These are phyloP conservation scores for Tachycineta bicolor DNA, from an alignment of 2,113 vertebrate genomes.

Conservation along the genomic window DNA sequence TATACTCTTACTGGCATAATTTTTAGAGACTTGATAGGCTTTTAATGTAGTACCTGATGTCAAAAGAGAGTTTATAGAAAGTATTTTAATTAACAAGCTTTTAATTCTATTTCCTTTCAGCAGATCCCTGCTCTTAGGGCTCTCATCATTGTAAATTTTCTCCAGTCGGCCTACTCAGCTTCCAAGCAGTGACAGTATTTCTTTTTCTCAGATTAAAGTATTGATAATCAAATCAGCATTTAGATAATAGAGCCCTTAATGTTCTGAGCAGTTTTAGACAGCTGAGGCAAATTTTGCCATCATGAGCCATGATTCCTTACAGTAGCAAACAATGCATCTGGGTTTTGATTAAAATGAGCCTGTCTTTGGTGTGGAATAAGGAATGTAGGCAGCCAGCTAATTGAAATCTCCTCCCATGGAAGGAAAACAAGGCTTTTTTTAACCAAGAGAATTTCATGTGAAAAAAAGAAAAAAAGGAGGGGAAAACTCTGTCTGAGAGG, in stretches of 20 bases:
- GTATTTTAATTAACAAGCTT: neutral
- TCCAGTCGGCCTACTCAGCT: neutral
- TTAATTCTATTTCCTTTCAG: neutral
- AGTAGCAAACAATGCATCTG: neutral
- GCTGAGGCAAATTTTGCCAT: slow-evolving; percentile 26
- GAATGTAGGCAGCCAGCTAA: neutral
- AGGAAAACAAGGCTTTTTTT: neutral
- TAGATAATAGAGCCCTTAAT: slow-evolving; percentile 23
- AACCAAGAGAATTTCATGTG: neutral
- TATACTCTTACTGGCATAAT: neutral
- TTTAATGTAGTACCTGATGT: neutral
- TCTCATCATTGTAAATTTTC: neutral
- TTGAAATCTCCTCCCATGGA: neutral
- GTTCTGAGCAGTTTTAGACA: slow-evolving; percentile 32
- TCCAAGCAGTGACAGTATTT: neutral
- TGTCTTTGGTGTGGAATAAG: neutral
- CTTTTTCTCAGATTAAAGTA: neutral
- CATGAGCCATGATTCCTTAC: neutral
- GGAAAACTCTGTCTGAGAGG: neutral
- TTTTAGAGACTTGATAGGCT: neutral
- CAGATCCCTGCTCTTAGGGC: neutral
- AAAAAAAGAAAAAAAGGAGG: neutral
- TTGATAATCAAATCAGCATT: slow-evolving; percentile 53
- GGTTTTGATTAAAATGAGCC: neutral
- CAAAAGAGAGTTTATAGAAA: neutral